Conservation (phyloP, 1,140 invertebrate species). For the Drosophila ambigua region DNA sequence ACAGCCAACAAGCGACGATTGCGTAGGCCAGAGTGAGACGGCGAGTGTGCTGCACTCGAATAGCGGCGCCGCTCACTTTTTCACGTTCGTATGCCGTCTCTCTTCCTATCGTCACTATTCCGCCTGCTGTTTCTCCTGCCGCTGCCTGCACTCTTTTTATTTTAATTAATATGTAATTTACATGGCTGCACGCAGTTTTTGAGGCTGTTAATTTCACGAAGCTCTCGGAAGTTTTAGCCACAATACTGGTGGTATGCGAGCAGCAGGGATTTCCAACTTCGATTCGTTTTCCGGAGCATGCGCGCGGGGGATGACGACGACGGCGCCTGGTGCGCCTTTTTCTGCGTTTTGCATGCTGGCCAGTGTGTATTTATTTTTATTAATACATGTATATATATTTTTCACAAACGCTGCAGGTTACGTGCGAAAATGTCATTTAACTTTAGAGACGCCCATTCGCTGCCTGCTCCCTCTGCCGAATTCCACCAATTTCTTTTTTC, state of each 20-base stretch:
- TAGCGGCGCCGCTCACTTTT: slow-evolving; percentile 47
- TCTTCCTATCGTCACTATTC: slow-evolving; percentile 28
- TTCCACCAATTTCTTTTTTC: slow-evolving; percentile 47
- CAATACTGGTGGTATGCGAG: not conserved
- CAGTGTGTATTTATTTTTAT: slow-evolving; percentile 67
- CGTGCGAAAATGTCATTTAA: slow-evolving; percentile 68
- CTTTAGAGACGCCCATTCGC: slow-evolving; percentile 51
- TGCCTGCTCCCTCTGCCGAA: slow-evolving; percentile 13
- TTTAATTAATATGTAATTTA: slow-evolving; percentile 59
- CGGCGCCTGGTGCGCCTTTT: slow-evolving; percentile 38
- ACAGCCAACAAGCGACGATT: slow-evolving; percentile 46
- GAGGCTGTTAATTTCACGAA: too few species aligned
- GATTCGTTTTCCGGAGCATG: slow-evolving; percentile 42
- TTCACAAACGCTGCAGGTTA: slow-evolving; percentile 35
- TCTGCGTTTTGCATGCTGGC: slow-evolving; percentile 45
- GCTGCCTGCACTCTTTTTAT: slow-evolving; percentile 44
- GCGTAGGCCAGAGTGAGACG: slow-evolving; percentile 45
- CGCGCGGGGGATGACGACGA: slow-evolving; percentile 31
- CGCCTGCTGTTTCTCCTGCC: slow-evolving; percentile 17
- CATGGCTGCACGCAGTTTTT: slow-evolving; percentile 10
- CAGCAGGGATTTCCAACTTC: not conserved
- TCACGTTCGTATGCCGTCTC: slow-evolving; percentile 38
- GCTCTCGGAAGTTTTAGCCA: not conserved
- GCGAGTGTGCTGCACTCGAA: not conserved
- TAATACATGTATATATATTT: slow-evolving; percentile 66